Evolutionary conservation across 2,797 vertebrate species (phyloP).

Genomic region (Channa striata): DNA sequence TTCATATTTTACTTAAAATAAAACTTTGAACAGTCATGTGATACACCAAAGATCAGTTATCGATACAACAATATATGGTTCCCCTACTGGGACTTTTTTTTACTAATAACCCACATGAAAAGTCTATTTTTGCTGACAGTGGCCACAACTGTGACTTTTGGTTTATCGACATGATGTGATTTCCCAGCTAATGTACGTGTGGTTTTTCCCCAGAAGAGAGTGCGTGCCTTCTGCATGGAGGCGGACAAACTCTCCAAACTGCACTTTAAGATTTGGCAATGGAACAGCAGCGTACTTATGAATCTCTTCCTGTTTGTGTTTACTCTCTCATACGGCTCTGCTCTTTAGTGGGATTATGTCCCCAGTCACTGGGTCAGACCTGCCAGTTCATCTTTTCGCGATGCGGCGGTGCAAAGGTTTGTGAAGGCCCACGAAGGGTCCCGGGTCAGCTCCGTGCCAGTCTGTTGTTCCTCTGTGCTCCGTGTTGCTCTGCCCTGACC

Average conservation of each 20-base stretch:
- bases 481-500: constrained; percentile 69
- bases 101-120: constrained; percentile 19
- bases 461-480: constrained; percentile 71
- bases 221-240: constrained; percentile 61
- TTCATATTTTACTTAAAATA: neutral
- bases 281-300: constrained; percentile 68
- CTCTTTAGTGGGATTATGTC: constrained; percentile 55
- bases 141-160: constrained; percentile 31
- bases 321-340: constrained; percentile 60
- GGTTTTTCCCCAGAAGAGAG: constrained; percentile 48
- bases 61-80: constrained; percentile 9
- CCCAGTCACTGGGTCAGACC: constrained; percentile 44
- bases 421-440: constrained; percentile 27
- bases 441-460: constrained; percentile 65
- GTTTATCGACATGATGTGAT: constrained; percentile 51
- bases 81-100: constrained; percentile 14
- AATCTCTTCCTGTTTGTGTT: constrained; percentile 85
- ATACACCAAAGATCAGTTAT: neutral
- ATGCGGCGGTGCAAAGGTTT: constrained; percentile 28
- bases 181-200: constrained; percentile 56
- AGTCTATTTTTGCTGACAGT: constrained; percentile 34
- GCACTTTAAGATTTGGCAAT: constrained; percentile 72
- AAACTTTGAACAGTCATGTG: neutral
- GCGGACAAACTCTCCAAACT: constrained; percentile 54
- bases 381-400: constrained; percentile 37